Percentiles rank a stretch among this genome's conserved stretches.
Evolutionary conservation across 1,140 invertebrate genomes (phyloP).

Genomic region (Gerris buenoi): DNA sequence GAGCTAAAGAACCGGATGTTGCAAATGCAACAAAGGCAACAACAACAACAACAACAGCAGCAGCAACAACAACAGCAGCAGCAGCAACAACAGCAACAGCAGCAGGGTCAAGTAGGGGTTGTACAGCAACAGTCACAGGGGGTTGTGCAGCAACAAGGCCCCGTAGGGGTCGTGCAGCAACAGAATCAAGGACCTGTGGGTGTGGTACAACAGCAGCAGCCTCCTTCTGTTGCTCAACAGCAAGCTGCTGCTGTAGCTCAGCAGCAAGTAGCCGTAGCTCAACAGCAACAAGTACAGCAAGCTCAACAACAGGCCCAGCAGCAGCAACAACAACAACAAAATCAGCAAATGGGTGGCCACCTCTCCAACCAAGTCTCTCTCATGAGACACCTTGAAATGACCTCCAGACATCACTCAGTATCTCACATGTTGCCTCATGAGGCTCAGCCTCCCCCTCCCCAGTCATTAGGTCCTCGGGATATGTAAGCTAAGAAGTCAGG

Average conservation of each 20-base stretch:
- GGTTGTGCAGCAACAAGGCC: background rate
- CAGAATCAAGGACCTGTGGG: too few species aligned
- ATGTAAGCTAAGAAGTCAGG: background rate
- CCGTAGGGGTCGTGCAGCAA: background rate
- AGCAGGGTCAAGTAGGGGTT: conserved; percentile 2
- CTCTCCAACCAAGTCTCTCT: conserved; percentile 16
- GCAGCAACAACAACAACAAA: conserved; percentile 16
- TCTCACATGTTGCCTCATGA: background rate
- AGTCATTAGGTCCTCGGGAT: background rate
- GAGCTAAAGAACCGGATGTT: conserved; percentile 12
- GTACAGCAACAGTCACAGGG: conserved; percentile 1
- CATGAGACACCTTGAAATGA: background rate
- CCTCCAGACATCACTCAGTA: background rate
- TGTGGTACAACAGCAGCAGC: background rate
- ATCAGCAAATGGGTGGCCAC: conserved; percentile 18
- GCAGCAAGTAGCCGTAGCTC: background rate
- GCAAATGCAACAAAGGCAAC: conserved; percentile 1
- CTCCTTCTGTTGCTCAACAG: background rate
- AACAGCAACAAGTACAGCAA: conserved; percentile 4
- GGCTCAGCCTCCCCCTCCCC: background rate
- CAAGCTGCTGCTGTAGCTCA: background rate
- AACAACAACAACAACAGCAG: conserved; percentile 1
- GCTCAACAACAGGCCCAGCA: conserved; percentile 4
- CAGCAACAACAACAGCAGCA: conserved; percentile 6
- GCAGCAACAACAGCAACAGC: conserved; percentile 12